Percentiles rank a stretch among this genome's conserved stretches.
Conservation (phyloP, 2,888 invertebrate genomes). For the Xestia xanthographa region DNA sequence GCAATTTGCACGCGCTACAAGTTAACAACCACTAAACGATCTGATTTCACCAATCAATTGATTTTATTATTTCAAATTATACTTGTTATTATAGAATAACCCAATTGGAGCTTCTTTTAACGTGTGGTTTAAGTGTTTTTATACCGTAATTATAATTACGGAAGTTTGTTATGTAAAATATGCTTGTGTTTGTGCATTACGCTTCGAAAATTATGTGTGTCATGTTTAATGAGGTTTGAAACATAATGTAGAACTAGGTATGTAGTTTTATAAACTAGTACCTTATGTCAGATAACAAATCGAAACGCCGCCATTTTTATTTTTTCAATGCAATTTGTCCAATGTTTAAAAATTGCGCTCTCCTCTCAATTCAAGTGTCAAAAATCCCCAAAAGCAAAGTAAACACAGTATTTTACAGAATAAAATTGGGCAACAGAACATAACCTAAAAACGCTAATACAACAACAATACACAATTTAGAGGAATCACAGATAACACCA, state of each 20-base stretch:
- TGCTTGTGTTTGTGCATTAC: slow-evolving; percentile 27
- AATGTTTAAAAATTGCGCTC: not conserved
- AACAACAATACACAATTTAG: slow-evolving; percentile 49
- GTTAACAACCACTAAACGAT: slow-evolving; percentile 50
- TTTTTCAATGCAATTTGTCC: not conserved
- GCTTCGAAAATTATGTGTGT: slow-evolving; percentile 37
- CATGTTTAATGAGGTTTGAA: slow-evolving; percentile 41
- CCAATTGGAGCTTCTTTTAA: slow-evolving; percentile 40
- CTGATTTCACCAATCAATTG: slow-evolving; percentile 56
- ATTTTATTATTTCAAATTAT: slow-evolving; percentile 60
- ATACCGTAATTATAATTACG: slow-evolving; percentile 46
- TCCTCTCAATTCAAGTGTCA: not conserved
- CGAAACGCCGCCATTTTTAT: not conserved
- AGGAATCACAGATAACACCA: slow-evolving; percentile 15
- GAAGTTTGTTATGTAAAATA: slow-evolving; percentile 38
- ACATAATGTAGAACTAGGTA: slow-evolving; percentile 3
- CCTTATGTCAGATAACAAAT: not conserved
- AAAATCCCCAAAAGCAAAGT: not conserved
- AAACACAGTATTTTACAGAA: not conserved
- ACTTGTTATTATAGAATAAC: slow-evolving; percentile 51
- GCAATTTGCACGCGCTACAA: slow-evolving; percentile 64
- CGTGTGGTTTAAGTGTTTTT: slow-evolving; percentile 26
- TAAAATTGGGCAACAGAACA: slow-evolving; percentile 8
- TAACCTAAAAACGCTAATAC: slow-evolving; percentile 17
- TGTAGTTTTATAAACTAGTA: not conserved